phyloP scores from a whole-genome alignment of 2,888 invertebrate species.

The Clanis bilineata region DNA sequence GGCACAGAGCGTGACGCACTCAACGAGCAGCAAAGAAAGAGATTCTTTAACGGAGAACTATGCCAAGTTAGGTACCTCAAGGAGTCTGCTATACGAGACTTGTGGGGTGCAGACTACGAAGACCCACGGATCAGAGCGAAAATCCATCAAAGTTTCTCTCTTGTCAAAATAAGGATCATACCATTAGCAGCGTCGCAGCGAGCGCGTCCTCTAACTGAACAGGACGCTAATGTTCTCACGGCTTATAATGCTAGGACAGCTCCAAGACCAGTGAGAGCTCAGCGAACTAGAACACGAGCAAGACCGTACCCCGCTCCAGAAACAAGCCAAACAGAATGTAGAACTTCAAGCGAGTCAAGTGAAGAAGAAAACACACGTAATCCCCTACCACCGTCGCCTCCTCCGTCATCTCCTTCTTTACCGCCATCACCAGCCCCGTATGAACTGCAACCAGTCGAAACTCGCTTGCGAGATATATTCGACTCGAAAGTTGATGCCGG shows the following conservation, averaged over 20 bases:
- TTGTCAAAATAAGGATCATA: conserved; percentile 78
- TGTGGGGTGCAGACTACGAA: conserved; percentile 77
- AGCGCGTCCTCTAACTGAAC: conserved; percentile 72
- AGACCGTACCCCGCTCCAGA: conserved; percentile 67
- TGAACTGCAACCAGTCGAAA: conserved; percentile 72
- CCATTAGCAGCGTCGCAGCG: conserved; percentile 74
- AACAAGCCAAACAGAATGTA: conserved; percentile 54
- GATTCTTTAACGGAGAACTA: conserved; percentile 80
- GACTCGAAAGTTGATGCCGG: conserved; percentile 80
- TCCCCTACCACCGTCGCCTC: conserved; percentile 69
- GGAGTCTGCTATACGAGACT: conserved; percentile 77
- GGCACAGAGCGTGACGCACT: conserved; percentile 75
- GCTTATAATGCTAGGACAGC: conserved; percentile 79
- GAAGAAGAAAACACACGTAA: conserved; percentile 75
- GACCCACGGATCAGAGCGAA: conserved; percentile 74
- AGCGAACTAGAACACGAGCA: conserved; percentile 60
- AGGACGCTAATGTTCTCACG: conserved; percentile 77
- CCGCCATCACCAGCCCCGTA: conserved; percentile 74
- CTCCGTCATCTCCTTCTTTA: conserved; percentile 71
- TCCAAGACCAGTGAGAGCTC: conserved; percentile 66
- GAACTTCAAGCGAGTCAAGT: conserved; percentile 73
- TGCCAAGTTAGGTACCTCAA: conserved; percentile 78
- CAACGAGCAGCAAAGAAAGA: conserved; percentile 76
- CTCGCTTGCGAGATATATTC: conserved; percentile 72
- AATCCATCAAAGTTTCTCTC: conserved; percentile 75